Base-by-base conservation (phyloP, 2,113 vertebrate species). In the Scopus umbretta region DNA sequence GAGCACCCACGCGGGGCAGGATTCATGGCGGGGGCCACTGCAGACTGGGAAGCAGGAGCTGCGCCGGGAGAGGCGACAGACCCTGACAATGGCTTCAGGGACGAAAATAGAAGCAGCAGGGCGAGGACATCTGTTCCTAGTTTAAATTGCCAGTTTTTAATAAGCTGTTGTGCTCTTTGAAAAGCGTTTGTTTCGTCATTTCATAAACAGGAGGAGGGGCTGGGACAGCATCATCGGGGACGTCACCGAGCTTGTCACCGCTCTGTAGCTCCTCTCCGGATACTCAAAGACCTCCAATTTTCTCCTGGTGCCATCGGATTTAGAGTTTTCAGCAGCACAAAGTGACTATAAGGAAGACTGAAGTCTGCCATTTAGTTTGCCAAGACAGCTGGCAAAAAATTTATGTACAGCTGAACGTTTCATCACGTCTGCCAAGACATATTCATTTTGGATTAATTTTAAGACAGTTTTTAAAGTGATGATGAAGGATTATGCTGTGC, bases 381-480 rank as follows among this genome's bases (percentile, higher is more conserved):
- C 91, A 91, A 94, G 84, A 49, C 86, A 92, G 91, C 92, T 91
- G 84, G 91, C 73, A 71, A 75, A 89, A 91, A 13, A 74, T 62
- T 88, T 29, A 50, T 2, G 56, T 87, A 56, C 70, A 92, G 80
- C 73, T 85, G 96, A 94, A 87, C 66, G 3, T 92, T 96, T 95
- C 80, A 92, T 84, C 94, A n/a, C 1, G 61, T 88, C 91, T 94
- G 93, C 94, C 95, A 94, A 95, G 84, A 63, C 68, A 30, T 38
- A 84, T 47, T 89, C 83, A 67, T 71, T 92, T 74, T 34, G 89
- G 83, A 95, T 95, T 94, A 83, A 84, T 84, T 89, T 92, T 85
- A 59, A 93, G 88, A 58, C 88, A 74, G 50, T 87, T 93, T 95
- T 82, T 55, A 63, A 91, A 91, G 74, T 45, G 85, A 88, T 38